Percentiles rank a stretch among this genome's conserved stretches.
phyloP scores from a whole-genome alignment of 2,888 invertebrate species.

The Rhamnusium bicolor region DNA sequence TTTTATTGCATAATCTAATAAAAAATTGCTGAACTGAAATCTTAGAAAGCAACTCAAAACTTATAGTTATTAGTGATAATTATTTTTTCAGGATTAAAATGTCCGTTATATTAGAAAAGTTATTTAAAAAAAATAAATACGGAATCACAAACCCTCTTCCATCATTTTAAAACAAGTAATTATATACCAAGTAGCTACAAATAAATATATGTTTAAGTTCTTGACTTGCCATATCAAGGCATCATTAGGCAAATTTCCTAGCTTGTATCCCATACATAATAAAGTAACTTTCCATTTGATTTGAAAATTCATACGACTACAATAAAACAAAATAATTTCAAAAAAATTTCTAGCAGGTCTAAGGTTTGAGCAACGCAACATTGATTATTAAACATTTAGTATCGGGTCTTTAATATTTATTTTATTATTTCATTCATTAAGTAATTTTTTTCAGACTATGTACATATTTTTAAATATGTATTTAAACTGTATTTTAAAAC shows the following conservation, averaged over 20 bases:
- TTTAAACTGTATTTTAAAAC: too few species aligned
- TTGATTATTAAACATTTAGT: too few species aligned
- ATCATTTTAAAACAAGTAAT: background rate
- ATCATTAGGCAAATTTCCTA: background rate
- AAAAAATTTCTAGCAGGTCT: too few species aligned
- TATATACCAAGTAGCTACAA: background rate
- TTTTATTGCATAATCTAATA: background rate
- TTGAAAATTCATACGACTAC: background rate
- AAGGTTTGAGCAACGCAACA: too few species aligned
- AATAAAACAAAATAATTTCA: too few species aligned
- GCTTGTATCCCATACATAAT: background rate
- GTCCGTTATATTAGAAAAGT: background rate
- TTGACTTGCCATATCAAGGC: background rate
- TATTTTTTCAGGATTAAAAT: background rate
- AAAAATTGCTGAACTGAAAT: background rate
- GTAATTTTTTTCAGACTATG: too few species aligned
- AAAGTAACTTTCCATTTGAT: background rate
- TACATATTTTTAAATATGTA: too few species aligned
- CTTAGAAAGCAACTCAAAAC: background rate
- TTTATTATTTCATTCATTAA: too few species aligned
- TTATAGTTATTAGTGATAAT: background rate
- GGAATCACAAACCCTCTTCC: background rate
- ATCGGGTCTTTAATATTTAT: too few species aligned
- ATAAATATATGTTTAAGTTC: background rate
- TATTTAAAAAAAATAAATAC: background rate